A percentile compares a stretch with the other conserved stretches of the same genome.
Evolutionary conservation across 37 sponge, comb jelly and placozoan species (phyloP).

Genomic region (Ianthella basta): DNA sequence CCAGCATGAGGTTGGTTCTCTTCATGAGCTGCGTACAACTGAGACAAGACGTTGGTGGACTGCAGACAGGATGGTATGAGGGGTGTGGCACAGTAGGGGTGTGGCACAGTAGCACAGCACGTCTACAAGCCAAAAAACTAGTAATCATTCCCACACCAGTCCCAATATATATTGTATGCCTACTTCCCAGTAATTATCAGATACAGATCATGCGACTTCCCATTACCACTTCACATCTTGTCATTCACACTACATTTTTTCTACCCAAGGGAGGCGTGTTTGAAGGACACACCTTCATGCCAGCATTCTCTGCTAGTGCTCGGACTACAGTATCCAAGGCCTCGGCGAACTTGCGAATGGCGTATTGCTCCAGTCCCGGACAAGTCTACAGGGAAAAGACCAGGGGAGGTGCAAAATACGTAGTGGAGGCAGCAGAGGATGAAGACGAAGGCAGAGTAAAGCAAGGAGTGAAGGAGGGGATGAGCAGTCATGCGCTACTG

Average conservation of each 20-base stretch:
- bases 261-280: too few relatives aligned
- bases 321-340: conserved; percentile 84
- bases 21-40: conserved; percentile 90
- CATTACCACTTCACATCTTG: too few relatives aligned
- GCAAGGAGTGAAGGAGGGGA: too few relatives aligned
- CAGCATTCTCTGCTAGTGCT: conserved; percentile 95
- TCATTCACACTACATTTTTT: too few relatives aligned
- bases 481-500: too few relatives aligned
- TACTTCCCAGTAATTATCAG: too few relatives aligned
- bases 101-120: not conserved
- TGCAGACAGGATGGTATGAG: conserved; percentile 21
- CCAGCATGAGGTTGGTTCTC: conserved; percentile 76
- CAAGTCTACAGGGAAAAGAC: conserved; percentile 61
- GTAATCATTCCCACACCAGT: not conserved
- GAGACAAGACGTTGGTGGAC: conserved; percentile 85
- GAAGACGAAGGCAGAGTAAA: too few relatives aligned
- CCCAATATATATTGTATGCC: not conserved
- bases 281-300: conserved; percentile 81
- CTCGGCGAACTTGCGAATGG: conserved; percentile 94
- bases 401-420: too few relatives aligned
- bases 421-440: too few relatives aligned
- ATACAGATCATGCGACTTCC: too few relatives aligned
- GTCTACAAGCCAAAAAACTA: too few relatives aligned
- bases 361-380: conserved; percentile 97
- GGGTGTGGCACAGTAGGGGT: not conserved